Evolutionary conservation across 1,140 invertebrate genomes (phyloP), one percentile per base, ranked within the genome.

Genomic region (Atopsyche davidsoni): DNA sequence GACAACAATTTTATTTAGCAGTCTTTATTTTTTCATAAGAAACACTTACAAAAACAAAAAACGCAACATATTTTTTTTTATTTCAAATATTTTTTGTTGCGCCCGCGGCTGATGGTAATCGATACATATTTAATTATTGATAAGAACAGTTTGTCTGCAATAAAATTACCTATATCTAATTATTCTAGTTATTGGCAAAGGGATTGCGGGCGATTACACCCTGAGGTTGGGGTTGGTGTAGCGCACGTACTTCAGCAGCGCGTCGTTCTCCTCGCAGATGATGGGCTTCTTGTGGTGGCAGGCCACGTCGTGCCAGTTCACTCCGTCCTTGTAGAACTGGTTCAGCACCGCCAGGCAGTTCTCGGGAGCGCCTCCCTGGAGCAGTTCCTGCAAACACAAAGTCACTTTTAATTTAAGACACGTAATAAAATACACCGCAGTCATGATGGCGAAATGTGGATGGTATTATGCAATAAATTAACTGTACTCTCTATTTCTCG

Each of bases 221-320:
- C 81, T 77, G 44, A 88, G 67, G 57, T 82, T 80, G 19, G 85
- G 85, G 64, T 87, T 87, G 42, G 80, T 86, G 63, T 82, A 87
- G 57, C 82, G 75, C 24, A 87, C 82, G 65, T 89, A 89, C 75
- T 85, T 86, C 14, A 91, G 64, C 3, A 91, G 77, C 14, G 83
- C 79, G 48, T 86, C 83, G 62, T 86, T 88, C 58, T 89, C 86
- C 66, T 90, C 87, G 62, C 87, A 90, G 13, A 89, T 82, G 68
- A 84, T 87, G 2, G 86, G 81, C 67, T 90, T 90, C 60, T 81
- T 80, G 63, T 89, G 86, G 62, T 89, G 86, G 62, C 87, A 90
- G 54, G 85, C 86, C 16, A 90, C 86, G 60, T 90, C 87, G 61
- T 90, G 87, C 86, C 87, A 90, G 62, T 89, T 84, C 28, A 89